These are phyloP conservation scores for Epinotia brunnichana DNA, from an alignment of 2,888 invertebrate genomes.

Conservation along the genomic window DNA sequence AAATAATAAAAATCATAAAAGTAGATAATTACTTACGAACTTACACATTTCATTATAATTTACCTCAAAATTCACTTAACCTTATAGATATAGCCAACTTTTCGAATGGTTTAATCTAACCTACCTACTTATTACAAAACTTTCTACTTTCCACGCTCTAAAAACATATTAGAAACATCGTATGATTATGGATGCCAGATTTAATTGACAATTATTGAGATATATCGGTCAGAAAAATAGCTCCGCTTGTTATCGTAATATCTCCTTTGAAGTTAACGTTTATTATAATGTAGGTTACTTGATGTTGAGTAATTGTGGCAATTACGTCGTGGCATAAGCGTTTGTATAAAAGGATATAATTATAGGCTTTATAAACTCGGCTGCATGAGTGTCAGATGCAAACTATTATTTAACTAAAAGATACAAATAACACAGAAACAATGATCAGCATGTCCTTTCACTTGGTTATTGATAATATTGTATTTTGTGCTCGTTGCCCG, in stretches of 20 bases:
- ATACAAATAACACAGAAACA: conserved; percentile 74
- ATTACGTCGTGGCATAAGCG: conserved; percentile 36
- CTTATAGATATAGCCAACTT: conserved; percentile 62
- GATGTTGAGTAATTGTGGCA: conserved; percentile 42
- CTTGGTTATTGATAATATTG: conserved; percentile 67
- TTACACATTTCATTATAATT: conserved; percentile 18
- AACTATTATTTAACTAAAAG: conserved; percentile 59
- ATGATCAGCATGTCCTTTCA: conserved; percentile 81
- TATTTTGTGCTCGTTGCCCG: conserved; percentile 57
- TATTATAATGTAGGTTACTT: conserved; percentile 42
- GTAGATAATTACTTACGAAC: not conserved
- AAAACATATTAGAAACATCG: conserved; percentile 80
- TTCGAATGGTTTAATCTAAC: conserved; percentile 69
- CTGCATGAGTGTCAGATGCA: conserved; percentile 38
- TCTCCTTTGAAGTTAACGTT: conserved; percentile 41
- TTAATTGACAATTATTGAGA: conserved; percentile 63
- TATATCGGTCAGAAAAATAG: conserved; percentile 51
- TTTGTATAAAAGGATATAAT: conserved; percentile 40
- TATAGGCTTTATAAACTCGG: conserved; percentile 22
- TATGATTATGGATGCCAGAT: conserved; percentile 73
- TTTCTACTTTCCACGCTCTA: conserved; percentile 84
- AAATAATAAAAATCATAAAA: not conserved
- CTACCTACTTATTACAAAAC: conserved; percentile 76
- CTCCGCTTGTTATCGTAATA: conserved; percentile 42
- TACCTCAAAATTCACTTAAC: conserved; percentile 51